phyloP scores from a whole-genome alignment of 2,113 vertebrate genomes.

The Amblyornis subalaris region DNA sequence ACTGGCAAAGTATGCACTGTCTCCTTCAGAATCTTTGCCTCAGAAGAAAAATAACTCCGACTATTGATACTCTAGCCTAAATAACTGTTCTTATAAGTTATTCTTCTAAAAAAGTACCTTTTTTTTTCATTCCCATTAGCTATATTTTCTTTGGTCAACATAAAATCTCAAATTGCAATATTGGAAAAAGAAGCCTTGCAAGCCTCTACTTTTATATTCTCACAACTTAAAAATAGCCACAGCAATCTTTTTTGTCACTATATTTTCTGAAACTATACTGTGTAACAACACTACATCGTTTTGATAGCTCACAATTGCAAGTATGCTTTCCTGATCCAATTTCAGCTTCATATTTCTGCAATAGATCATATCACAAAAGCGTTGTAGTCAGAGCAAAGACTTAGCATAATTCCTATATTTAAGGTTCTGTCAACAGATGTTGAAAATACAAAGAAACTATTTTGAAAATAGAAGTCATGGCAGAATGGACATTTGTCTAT shows the following conservation, averaged over 20 bases:
- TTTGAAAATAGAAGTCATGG: not conserved
- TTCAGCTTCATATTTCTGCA: conserved; percentile 57
- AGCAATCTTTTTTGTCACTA: conserved; percentile 49
- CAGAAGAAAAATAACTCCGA: conserved; percentile 23
- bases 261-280: conserved; percentile 60
- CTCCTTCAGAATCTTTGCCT: not conserved
- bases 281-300: conserved; percentile 55
- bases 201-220: conserved; percentile 8
- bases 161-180: conserved; percentile 40
- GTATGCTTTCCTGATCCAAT: conserved; percentile 63
- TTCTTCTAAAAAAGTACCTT: not conserved
- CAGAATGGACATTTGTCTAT: conserved; percentile 31
- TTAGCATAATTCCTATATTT: conserved; percentile 62
- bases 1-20: not conserved
- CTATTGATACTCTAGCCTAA: conserved; percentile 22
- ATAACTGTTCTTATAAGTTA: conserved; percentile 22
- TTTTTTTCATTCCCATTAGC: conserved; percentile 14
- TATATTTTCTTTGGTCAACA: conserved; percentile 18
- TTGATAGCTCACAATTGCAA: conserved; percentile 65
- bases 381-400: conserved; percentile 25
- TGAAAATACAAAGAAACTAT: conserved; percentile 38
- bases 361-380: conserved; percentile 53
- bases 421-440: conserved; percentile 31
- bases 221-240: conserved; percentile 43
- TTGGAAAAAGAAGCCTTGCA: not conserved